Conservation (phyloP, 2,888 invertebrate species). For the Craniophora ligustri region DNA sequence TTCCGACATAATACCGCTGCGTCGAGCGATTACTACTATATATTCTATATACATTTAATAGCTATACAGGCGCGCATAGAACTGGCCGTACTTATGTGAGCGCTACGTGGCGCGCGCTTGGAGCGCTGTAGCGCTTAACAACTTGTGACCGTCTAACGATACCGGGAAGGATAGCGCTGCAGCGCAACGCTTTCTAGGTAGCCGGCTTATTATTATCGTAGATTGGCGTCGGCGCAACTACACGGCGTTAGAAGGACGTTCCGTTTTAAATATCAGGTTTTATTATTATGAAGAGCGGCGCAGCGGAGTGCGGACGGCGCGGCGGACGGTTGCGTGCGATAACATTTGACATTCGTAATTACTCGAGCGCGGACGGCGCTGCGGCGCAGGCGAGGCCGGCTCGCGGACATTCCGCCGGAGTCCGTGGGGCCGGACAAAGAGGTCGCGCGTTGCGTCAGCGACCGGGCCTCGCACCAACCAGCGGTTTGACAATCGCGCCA, state of each 20-base stretch:
- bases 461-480: slow-evolving; percentile 57
- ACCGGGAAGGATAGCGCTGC: slow-evolving; percentile 70
- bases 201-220: slow-evolving; percentile 89
- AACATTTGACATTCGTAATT: slow-evolving; percentile 89
- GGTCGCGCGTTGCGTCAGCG: slow-evolving; percentile 87
- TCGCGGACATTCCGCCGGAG: slow-evolving; percentile 77
- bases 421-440: slow-evolving; percentile 84
- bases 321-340: slow-evolving; percentile 88
- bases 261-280: slow-evolving; percentile 89
- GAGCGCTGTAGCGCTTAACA: slow-evolving; percentile 79
- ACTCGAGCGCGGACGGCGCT: slow-evolving; percentile 80
- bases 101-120: slow-evolving; percentile 74
- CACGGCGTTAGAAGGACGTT: slow-evolving; percentile 89
- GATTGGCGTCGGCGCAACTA: slow-evolving; percentile 89
- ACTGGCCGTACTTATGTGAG: slow-evolving; percentile 89
- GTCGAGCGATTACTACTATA: slow-evolving; percentile 89
- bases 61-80: slow-evolving; percentile 89
- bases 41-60: slow-evolving; percentile 89
- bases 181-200: slow-evolving; percentile 75
- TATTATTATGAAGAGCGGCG: slow-evolving; percentile 89
- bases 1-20: slow-evolving; percentile 89
- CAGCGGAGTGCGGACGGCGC: slow-evolving; percentile 87
- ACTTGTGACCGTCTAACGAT: slow-evolving; percentile 64
- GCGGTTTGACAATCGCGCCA: slow-evolving; percentile 60
- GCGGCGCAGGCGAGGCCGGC: slow-evolving; percentile 73